Percentiles rank a stretch among this genome's conserved stretches.
Evolutionary conservation across 2,888 invertebrate genomes (phyloP).

Genomic region (Rhyacophila evoluta): DNA sequence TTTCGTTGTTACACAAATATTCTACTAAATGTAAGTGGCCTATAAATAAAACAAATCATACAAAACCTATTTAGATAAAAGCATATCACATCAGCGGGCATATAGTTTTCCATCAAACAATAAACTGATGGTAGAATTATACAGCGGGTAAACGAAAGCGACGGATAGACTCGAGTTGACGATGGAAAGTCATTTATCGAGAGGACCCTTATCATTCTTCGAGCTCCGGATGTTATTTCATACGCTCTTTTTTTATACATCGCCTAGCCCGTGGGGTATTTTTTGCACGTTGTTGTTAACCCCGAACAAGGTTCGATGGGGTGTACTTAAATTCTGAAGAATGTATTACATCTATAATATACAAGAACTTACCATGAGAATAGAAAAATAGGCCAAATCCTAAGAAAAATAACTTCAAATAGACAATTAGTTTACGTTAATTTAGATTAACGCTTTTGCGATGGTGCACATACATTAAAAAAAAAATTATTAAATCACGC

Average conservation of each 20-base stretch:
- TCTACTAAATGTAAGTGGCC: neutral
- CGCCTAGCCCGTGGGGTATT: slow-evolving; percentile 41
- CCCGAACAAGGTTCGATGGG: slow-evolving; percentile 32
- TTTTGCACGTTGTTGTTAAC: slow-evolving; percentile 43
- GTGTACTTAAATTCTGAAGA: neutral
- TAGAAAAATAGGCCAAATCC: no score
- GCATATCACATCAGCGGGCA: slow-evolving; percentile 22
- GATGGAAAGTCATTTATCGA: slow-evolving; percentile 44
- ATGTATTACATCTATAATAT: neutral
- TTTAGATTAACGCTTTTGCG: no score
- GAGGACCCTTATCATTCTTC: slow-evolving; percentile 49
- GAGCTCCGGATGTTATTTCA: slow-evolving; percentile 49
- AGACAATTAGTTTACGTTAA: no score
- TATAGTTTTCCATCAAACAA: slow-evolving; percentile 26
- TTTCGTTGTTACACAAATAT: neutral
- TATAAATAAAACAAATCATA: slow-evolving; percentile 11
- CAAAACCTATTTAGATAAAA: slow-evolving; percentile 5
- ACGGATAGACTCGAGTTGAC: slow-evolving; percentile 42
- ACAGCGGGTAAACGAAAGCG: slow-evolving; percentile 18
- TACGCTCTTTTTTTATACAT: slow-evolving; percentile 49
- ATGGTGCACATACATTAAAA: no score
- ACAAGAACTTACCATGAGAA: no score
- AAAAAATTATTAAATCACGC: neutral
- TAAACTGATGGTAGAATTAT: slow-evolving; percentile 28
- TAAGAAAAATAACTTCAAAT: no score